These are phyloP conservation scores for Antheraea assamensis DNA, from an alignment of 2,888 invertebrate species.

Conservation along the genomic window DNA sequence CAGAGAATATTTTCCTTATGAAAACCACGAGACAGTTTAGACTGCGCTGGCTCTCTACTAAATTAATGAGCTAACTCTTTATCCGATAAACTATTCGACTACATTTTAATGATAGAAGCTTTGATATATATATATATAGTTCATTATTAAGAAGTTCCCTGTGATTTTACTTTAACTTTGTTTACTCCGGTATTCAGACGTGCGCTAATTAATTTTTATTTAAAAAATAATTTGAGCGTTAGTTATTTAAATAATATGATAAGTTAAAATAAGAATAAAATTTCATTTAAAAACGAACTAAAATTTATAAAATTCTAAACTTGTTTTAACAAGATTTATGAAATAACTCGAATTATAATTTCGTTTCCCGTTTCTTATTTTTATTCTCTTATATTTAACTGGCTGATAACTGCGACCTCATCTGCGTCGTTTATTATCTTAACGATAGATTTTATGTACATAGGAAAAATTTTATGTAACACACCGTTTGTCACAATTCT, in stretches of 20 bases:
- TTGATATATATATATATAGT: slow-evolving; percentile 3
- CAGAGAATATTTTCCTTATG: slow-evolving; percentile 65
- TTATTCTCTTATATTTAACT: too few species aligned
- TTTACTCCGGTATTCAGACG: neutral
- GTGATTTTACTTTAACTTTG: slow-evolving; percentile 9
- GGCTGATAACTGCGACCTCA: too few species aligned
- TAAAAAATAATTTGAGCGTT: neutral
- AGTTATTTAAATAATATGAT: neutral
- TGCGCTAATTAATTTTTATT: neutral
- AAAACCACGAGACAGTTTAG: slow-evolving; percentile 60
- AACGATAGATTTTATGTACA: too few species aligned
- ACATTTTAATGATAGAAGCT: slow-evolving; percentile 22
- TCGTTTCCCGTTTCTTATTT: too few species aligned
- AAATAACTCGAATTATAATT: too few species aligned
- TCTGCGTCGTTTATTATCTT: too few species aligned
- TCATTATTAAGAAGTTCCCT: slow-evolving; percentile 13
- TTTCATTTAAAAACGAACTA: neutral
- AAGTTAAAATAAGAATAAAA: neutral
- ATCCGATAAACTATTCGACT: slow-evolving; percentile 44
- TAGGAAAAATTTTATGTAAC: too few species aligned
- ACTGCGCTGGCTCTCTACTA: slow-evolving; percentile 48
- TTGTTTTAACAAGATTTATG: neutral
- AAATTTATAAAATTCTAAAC: neutral
- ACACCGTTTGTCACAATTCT: too few species aligned
- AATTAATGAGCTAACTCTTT: slow-evolving; percentile 54